These are phyloP conservation scores for Saccostrea cuccullata DNA, from an alignment of 1,140 invertebrate genomes.

Conservation along the genomic window DNA sequence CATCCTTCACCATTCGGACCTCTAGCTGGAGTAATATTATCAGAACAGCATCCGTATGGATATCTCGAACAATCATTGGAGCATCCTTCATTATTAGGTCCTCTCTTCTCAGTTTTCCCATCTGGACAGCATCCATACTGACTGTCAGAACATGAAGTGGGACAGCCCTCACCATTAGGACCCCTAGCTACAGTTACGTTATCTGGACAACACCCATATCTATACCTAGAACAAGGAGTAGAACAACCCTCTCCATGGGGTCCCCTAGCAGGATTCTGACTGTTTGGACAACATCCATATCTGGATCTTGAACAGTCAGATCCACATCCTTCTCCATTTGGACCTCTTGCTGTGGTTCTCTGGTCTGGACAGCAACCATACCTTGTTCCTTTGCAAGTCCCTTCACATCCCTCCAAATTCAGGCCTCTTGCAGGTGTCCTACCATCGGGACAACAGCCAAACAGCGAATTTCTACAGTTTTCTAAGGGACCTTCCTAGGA, in stretches of 20 bases:
- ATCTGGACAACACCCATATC: constrained; percentile 55
- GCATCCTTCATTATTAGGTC: constrained; percentile 81
- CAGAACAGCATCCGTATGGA: background rate
- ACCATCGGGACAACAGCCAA: constrained; percentile 34
- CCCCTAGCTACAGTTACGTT: constrained; percentile 51
- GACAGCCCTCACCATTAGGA: constrained; percentile 47
- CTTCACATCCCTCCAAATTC: constrained; percentile 51
- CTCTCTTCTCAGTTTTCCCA: constrained; percentile 88
- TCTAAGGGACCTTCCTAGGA: background rate
- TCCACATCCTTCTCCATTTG: constrained; percentile 47
- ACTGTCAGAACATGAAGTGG: background rate
- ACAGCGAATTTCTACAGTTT: constrained; percentile 15
- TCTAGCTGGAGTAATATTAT: background rate
- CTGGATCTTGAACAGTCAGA: constrained; percentile 27
- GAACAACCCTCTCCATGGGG: constrained; percentile 47
- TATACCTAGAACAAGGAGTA: constrained; percentile 60
- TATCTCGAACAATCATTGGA: background rate
- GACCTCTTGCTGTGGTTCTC: constrained; percentile 50
- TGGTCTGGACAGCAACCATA: constrained; percentile 51
- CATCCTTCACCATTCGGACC: background rate
- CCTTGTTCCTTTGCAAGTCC: constrained; percentile 61
- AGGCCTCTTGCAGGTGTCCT: constrained; percentile 70
- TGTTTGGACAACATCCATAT: constrained; percentile 45
- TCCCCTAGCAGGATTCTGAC: constrained; percentile 49
- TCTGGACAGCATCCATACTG: constrained; percentile 94